Percentiles rank a stretch among this genome's conserved stretches.
phyloP scores from a whole-genome alignment of 2,113 vertebrate genomes.

The Hylia prasina region DNA sequence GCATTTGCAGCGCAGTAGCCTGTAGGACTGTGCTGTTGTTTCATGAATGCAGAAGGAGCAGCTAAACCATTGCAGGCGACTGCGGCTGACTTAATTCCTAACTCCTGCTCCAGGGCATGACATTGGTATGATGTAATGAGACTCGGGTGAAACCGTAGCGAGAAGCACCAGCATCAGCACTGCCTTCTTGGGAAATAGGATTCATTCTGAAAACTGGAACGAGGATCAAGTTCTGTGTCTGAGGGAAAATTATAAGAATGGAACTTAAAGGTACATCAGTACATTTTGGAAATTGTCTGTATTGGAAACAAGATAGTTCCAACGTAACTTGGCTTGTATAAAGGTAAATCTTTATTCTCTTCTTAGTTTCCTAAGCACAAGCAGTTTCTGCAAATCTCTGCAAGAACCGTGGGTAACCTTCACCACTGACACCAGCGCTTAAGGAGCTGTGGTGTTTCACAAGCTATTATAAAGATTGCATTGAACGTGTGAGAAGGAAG shows the following conservation, averaged over 20 bases:
- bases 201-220: background rate
- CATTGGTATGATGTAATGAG: background rate
- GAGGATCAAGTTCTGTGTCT: background rate
- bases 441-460: background rate
- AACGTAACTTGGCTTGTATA: background rate
- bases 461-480: background rate
- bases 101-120: background rate
- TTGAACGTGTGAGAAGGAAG: background rate
- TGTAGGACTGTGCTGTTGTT: background rate
- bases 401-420: background rate
- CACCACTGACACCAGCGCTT: background rate
- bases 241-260: background rate
- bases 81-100: background rate
- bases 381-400: background rate
- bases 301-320: background rate
- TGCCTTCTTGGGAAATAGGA: background rate
- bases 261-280: background rate
- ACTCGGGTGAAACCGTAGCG: background rate
- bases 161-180: background rate
- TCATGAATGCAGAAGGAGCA: background rate
- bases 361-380: background rate
- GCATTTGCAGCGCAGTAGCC: background rate
- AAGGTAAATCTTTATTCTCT: background rate
- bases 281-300: background rate
- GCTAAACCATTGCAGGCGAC: background rate